Base-by-base conservation (phyloP, 2,113 vertebrate genomes). In the Oryzias woworae region DNA sequence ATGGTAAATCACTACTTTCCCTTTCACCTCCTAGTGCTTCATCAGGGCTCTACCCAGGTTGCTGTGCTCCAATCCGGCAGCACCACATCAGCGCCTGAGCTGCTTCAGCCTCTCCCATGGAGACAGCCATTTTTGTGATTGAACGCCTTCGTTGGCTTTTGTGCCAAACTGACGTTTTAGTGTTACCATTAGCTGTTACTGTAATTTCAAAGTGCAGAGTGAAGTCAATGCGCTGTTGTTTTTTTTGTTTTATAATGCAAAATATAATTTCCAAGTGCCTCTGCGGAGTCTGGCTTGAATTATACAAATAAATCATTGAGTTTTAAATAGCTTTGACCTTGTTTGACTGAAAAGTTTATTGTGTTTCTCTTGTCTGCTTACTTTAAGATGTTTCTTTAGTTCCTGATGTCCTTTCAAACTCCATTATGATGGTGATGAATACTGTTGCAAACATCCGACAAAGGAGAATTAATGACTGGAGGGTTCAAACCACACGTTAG, bases 1-100 rank as follows among this genome's bases (percentile, higher is more conserved):
- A 89, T 91, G 90, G 91, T 88, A 91, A 91, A 90, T 90, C 77
- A 87, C 87, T 85, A 85, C 85, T 91, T 91, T 89, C 80, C 78
- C 71, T 88, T 84, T 82, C 81, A 84, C 76, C 82, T 84, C 78
- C 82, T 87, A 70, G 80, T 76, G 87, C 88, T 89, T 84, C 84
- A 74, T 85, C 80, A 83, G 76, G 52, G 62, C 66, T 84, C 75
- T 85, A 78, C 85, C 66, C 80, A 71, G 73, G 73, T 70, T 87
- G 75, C 80, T 79, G 75, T 58, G 78, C 81, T 78, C 72, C n/a
- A 49, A 67, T 58, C 71, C 75, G 51, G 62, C 59, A 84, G 76
- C 28, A 55, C 81, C 72, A 78, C 79, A 74, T 82, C 82, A 86
- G 77, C 87, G 85, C 75, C 75, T 44, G 62, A 85, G 75, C 69